Percentiles rank a stretch among this genome's conserved stretches.
phyloP scores from a whole-genome alignment of 1,140 invertebrate genomes.

The Andrena cerasifolii region DNA sequence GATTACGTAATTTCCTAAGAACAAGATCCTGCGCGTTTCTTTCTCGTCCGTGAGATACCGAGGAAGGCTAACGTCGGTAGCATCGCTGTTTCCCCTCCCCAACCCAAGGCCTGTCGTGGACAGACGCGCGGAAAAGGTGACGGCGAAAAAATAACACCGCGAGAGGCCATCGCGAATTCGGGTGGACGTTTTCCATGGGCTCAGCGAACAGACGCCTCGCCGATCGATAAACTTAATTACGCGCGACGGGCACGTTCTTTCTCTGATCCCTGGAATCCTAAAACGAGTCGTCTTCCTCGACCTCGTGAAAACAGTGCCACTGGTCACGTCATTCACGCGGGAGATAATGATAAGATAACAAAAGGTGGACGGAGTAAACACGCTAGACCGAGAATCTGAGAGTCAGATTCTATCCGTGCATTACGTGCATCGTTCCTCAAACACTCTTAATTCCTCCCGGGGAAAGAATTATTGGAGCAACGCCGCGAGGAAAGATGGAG shows the following conservation, averaged over 20 bases:
- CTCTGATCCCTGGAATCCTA: neutral
- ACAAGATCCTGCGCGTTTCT: neutral
- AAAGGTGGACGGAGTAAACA: conserved; percentile 18
- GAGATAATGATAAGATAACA: conserved; percentile 58
- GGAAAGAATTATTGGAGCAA: neutral
- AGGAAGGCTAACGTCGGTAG: neutral
- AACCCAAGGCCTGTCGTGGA: neutral
- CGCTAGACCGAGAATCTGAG: too few species aligned
- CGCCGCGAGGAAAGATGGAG: neutral
- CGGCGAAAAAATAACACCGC: conserved; percentile 8
- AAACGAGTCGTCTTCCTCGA: neutral
- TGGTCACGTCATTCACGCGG: neutral
- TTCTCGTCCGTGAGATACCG: too few species aligned
- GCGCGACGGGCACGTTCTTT: conserved; percentile 7
- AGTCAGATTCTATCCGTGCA: too few species aligned
- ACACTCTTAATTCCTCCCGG: neutral
- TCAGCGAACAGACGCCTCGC: neutral
- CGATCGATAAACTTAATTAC: conserved; percentile 63
- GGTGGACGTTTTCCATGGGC: conserved; percentile 21
- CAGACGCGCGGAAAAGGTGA: conserved; percentile 11
- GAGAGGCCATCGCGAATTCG: conserved; percentile 29
- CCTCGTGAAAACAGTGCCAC: conserved; percentile 1
- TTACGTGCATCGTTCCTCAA: conserved; percentile 26
- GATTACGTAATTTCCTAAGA: conserved; percentile 7
- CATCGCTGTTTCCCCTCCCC: neutral